These are phyloP conservation scores for Mesaphorura yosii DNA, from an alignment of 1,140 invertebrate species.

Conservation along the genomic window DNA sequence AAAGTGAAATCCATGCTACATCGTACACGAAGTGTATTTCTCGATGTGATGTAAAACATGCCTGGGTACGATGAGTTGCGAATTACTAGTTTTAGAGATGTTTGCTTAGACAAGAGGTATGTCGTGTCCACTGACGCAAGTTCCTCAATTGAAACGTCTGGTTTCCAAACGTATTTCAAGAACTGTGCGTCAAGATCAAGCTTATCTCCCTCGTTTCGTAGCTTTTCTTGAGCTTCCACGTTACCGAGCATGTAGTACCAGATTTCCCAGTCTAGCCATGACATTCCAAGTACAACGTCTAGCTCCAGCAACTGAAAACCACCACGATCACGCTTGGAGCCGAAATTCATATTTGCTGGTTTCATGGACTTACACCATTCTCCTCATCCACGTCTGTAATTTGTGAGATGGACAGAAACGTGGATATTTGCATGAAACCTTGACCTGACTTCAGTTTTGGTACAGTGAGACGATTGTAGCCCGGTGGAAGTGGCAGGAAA, in stretches of 20 bases:
- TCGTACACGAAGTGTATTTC: not conserved
- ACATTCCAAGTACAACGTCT: not conserved
- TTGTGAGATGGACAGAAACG: not conserved
- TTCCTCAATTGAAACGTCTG: not conserved
- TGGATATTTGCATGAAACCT: not conserved
- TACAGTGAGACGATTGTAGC: not conserved
- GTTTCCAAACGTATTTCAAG: not conserved
- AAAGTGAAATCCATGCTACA: constrained; percentile 22
- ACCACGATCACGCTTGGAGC: not conserved
- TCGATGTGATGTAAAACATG: not conserved
- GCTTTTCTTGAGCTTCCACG: not conserved
- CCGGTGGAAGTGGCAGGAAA: constrained; percentile 1
- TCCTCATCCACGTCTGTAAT: not conserved
- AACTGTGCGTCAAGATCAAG: not conserved
- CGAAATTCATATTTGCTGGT: not conserved
- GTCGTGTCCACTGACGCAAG: no score
- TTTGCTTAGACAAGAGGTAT: no score
- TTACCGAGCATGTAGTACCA: not conserved
- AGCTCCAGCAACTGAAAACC: not conserved
- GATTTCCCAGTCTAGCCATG: constrained; percentile 2
- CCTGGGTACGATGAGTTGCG: no score
- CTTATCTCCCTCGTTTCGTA: not conserved
- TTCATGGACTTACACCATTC: not conserved
- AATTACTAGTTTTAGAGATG: no score
- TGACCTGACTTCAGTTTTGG: not conserved